These are phyloP conservation scores for Peromyscus eremicus DNA, from an alignment of 2,797 vertebrate species.

Conservation along the genomic window DNA sequence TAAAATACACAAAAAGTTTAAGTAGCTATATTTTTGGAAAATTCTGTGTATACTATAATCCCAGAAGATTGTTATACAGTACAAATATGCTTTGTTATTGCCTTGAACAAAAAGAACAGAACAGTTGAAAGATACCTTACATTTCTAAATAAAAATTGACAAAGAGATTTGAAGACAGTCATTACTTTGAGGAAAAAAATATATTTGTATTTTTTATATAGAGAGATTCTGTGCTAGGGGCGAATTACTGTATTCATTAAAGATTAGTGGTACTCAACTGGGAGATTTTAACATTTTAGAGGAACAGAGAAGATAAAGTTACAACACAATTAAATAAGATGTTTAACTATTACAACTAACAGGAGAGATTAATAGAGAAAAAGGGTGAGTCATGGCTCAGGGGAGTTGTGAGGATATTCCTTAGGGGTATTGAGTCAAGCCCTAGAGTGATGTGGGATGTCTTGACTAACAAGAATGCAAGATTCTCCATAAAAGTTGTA, in stretches of 20 bases:
- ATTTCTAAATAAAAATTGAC: conserved; percentile 13
- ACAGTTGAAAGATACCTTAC: not conserved
- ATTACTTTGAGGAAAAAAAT: not conserved
- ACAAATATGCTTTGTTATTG: not conserved
- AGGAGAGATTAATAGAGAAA: not conserved
- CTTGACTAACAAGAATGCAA: not conserved
- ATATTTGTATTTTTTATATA: not conserved
- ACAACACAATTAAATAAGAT: not conserved
- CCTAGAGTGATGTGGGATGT: not conserved
- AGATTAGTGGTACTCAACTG: not conserved
- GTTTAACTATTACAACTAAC: not conserved
- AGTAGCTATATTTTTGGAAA: not conserved
- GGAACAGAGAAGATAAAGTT: not conserved
- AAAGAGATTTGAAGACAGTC: not conserved
- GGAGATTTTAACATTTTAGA: not conserved
- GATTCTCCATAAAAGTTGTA: not conserved
- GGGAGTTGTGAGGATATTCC: not conserved
- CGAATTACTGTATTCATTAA: not conserved
- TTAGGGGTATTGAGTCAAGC: accelerated
- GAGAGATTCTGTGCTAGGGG: not conserved
- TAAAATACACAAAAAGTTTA: not conserved
- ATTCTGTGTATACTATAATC: not conserved
- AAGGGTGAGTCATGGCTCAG: not conserved
- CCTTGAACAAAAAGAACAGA: not conserved
- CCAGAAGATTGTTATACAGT: not conserved